Evolutionary conservation across 2,888 invertebrate species (phyloP), one percentile per base, ranked within the genome.

Genomic region (Odontothrips loti): DNA sequence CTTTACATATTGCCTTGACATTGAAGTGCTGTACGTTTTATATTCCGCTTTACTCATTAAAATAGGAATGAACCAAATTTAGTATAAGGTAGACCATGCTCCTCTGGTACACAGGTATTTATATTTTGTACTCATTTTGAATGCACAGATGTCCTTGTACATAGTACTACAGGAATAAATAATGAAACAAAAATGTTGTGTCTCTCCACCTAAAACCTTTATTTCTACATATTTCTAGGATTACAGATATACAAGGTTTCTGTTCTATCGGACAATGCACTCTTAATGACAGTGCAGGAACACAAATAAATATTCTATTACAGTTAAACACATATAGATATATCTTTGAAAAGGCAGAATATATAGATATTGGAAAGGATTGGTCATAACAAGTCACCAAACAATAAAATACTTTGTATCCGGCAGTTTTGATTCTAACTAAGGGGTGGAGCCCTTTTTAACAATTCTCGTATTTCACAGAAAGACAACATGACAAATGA

Each of bases 101-200:
- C 68, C 27, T 12, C 12, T 75, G n/a, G 27, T 27, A 75, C 68
- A 75, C 68, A 75, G 23, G 68, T 75, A 75, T 75, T 75, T 75
- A 75, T 75, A 75, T 75, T 75, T 75, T 75, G 68, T 75, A 75
- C 68, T 75, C 68, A 75, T 75, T 75, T 75, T 75, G 68, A 75
- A 75, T 75, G 68, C 68, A 75, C 68, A 75, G 23, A 75, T 75
- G 23, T 75, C n/a, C 12, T 23, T 75, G 68, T 75, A 75, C 23
- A 75, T 75, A 75, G 23, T 27, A 27, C 68, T 75, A 27, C 23
- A 75, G 68, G 23, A 43, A 27, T 23, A 75, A 75, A 75, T 58
- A 15, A 43, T 58, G 68, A 75, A 27, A 27, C 10, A 75, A 27
- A 75, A 12, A 23, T 8, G 10, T 75, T 75, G 23, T 75, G 12